Evolutionary conservation across 2,797 vertebrate species (phyloP).

Genomic region (Vultur gryphus): DNA sequence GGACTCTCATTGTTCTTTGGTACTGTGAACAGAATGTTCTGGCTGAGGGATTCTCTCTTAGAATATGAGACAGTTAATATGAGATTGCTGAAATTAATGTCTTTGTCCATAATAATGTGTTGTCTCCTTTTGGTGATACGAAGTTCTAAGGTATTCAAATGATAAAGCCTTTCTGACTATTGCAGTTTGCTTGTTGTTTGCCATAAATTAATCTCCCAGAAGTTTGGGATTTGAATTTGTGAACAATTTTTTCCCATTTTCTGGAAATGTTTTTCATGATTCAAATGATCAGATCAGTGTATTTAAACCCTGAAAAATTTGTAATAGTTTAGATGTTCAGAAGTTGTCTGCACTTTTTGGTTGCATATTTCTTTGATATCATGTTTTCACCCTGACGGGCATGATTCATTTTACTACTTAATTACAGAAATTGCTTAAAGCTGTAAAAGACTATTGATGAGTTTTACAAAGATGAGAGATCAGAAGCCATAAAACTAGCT

Average conservation of each 20-base stretch:
- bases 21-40: neutral
- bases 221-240: neutral
- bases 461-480: neutral
- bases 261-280: neutral
- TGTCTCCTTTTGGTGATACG: neutral
- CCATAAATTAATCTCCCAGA: neutral
- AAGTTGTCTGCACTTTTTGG: neutral
- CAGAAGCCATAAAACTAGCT: neutral
- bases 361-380: neutral
- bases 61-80: neutral
- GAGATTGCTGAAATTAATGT: neutral
- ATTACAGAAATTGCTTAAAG: neutral
- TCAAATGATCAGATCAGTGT: neutral
- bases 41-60: neutral
- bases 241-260: neutral
- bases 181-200: neutral
- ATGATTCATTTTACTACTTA: neutral
- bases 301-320: neutral
- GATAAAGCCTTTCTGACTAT: neutral
- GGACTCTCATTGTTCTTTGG: neutral
- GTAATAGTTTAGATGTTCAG: neutral
- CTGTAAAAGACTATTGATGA: neutral
- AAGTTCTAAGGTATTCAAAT: neutral
- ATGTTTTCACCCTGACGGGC: neutral
- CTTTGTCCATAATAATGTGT: neutral